A percentile compares a stretch with the other conserved stretches of the same genome.
Evolutionary conservation across 2,113 vertebrate genomes (phyloP).

Genomic region (Boleophthalmus pectinirostris): DNA sequence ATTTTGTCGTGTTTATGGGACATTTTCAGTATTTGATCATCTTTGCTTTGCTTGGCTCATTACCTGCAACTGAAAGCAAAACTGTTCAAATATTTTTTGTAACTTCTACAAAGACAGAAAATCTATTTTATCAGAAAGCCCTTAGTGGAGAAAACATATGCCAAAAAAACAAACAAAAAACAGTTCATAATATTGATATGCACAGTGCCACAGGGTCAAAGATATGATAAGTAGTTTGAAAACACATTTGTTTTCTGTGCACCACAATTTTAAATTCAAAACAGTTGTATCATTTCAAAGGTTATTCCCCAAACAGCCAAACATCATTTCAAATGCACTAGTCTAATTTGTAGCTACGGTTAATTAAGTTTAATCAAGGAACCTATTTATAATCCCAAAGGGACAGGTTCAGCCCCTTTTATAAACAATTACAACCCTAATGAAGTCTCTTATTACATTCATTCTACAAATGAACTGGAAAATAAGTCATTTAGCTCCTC

Average conservation of each 20-base stretch:
- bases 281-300: background rate
- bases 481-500: background rate
- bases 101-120: too few species aligned
- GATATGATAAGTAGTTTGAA: too few species aligned
- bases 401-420: background rate
- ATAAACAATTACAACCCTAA: slow-evolving; percentile 5
- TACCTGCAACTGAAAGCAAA: too few species aligned
- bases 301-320: background rate
- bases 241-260: background rate
- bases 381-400: background rate
- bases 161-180: too few species aligned
- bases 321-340: background rate
- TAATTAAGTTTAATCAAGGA: slow-evolving; percentile 11
- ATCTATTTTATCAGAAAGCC: too few species aligned
- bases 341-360: background rate
- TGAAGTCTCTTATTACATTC: slow-evolving; percentile 9
- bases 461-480: slow-evolving; percentile 11
- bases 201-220: too few species aligned
- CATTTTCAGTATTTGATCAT: too few species aligned
- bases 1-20: too few species aligned
- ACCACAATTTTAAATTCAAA: background rate
- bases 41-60: too few species aligned
- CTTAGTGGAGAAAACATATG: too few species aligned
- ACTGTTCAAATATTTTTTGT: too few species aligned
- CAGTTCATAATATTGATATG: too few species aligned